Evolutionary conservation across 2,113 vertebrate genomes (phyloP).

Genomic region (Zingel zingel): DNA sequence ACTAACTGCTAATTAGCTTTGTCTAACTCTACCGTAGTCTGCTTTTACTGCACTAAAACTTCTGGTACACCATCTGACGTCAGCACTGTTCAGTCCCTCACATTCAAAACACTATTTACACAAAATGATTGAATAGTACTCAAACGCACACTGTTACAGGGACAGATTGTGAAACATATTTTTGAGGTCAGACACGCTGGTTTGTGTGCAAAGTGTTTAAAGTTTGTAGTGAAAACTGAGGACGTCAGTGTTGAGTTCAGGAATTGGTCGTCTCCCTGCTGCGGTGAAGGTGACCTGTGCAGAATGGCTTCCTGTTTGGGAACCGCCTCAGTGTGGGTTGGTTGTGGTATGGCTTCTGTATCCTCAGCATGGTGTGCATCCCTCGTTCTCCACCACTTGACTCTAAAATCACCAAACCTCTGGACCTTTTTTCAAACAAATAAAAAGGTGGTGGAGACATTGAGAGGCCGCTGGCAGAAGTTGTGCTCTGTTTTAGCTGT

Average conservation of each 20-base stretch:
- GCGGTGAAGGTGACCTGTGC: slow-evolving; percentile 15
- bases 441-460: slow-evolving; percentile 18
- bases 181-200: neutral
- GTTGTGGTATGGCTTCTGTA: slow-evolving; percentile 25
- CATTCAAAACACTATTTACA: neutral
- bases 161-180: neutral
- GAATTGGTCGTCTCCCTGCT: neutral
- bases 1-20: slow-evolving; percentile 10
- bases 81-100: neutral
- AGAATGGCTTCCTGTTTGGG: slow-evolving; percentile 43
- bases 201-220: neutral
- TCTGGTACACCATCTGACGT: neutral
- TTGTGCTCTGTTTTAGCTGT: neutral
- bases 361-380: slow-evolving; percentile 47
- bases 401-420: neutral
- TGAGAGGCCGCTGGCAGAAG: neutral
- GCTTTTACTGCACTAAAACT: neutral
- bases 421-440: no score
- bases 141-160: neutral
- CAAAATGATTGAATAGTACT: neutral
- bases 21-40: neutral
- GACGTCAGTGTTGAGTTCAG: neutral
- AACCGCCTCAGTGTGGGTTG: slow-evolving; percentile 6
- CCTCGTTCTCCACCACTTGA: slow-evolving; percentile 9
- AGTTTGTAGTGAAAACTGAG: neutral